Conservation (phyloP, 2,888 invertebrate species). For the Dasypolia templi region DNA sequence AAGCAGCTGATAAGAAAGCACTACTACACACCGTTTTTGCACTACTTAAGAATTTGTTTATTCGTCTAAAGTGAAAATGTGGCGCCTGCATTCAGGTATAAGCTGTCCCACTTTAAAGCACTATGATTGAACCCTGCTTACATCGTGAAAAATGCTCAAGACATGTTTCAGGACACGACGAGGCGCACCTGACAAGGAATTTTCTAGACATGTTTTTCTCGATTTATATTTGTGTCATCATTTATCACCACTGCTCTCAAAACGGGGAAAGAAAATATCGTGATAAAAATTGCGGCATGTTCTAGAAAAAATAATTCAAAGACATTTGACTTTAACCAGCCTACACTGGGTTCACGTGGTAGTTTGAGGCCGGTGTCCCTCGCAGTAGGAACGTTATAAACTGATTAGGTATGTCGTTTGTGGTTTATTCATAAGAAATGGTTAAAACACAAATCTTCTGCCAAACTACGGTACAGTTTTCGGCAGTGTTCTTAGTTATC, state of each 20-base stretch:
- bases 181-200: constrained; percentile 13
- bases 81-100: background rate
- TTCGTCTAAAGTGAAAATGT: constrained; percentile 23
- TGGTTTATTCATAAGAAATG: no score
- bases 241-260: background rate
- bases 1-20: constrained; percentile 13
- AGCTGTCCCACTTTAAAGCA: constrained; percentile 27
- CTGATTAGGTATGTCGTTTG: no score
- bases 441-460: no score
- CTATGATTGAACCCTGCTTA: constrained; percentile 30
- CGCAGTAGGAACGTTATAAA: no score
- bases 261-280: background rate
- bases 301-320: background rate
- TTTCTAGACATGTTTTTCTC: background rate
- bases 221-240: background rate
- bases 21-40: background rate
- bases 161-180: constrained; percentile 11
- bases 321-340: no score
- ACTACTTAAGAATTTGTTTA: constrained; percentile 5
- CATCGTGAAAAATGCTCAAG: constrained; percentile 6
- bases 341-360: no score
- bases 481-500: no score
- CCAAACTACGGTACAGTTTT: no score
- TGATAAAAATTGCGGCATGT: background rate
- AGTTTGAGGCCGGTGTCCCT: no score